Percentiles rank a stretch among this genome's conserved stretches.
Evolutionary conservation across 2,797 vertebrate species (phyloP).

Genomic region (Neosilurus mollespiculum): DNA sequence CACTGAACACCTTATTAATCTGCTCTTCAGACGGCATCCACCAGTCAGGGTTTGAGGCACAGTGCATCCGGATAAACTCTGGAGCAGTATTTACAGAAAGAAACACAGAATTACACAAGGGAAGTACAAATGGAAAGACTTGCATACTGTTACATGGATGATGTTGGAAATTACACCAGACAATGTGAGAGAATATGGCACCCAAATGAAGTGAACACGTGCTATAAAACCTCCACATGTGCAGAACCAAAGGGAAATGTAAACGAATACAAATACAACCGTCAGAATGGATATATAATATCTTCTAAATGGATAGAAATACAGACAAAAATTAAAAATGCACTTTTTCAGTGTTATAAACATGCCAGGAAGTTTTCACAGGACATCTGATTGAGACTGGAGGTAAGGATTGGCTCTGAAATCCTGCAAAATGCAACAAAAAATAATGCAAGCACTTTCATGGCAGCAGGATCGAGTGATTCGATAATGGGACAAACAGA

Average conservation of each 20-base stretch:
- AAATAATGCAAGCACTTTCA: background rate
- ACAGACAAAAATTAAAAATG: background rate
- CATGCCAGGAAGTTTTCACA: background rate
- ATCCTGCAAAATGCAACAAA: background rate
- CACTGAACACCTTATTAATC: slow-evolving; percentile 99
- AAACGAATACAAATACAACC: background rate
- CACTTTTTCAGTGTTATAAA: background rate
- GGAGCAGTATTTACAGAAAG: slow-evolving; percentile 37
- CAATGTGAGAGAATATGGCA: background rate
- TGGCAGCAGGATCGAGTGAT: background rate
- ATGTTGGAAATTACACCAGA: background rate
- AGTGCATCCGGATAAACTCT: slow-evolving; percentile 99
- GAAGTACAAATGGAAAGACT: background rate
- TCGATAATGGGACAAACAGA: background rate
- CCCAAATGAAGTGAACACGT: background rate
- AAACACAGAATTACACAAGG: background rate
- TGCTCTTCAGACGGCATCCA: slow-evolving; percentile 99
- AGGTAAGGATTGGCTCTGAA: background rate
- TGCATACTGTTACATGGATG: background rate
- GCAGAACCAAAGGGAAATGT: background rate
- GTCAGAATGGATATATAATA: background rate
- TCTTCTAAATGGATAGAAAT: background rate
- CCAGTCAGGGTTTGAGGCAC: slow-evolving; percentile 97
- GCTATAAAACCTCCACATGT: background rate
- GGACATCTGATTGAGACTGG: background rate